A percentile compares a stretch with the other conserved stretches of the same genome.
These are phyloP conservation scores for Emmelina monodactyla DNA, from an alignment of 2,888 invertebrate species.

Conservation along the genomic window DNA sequence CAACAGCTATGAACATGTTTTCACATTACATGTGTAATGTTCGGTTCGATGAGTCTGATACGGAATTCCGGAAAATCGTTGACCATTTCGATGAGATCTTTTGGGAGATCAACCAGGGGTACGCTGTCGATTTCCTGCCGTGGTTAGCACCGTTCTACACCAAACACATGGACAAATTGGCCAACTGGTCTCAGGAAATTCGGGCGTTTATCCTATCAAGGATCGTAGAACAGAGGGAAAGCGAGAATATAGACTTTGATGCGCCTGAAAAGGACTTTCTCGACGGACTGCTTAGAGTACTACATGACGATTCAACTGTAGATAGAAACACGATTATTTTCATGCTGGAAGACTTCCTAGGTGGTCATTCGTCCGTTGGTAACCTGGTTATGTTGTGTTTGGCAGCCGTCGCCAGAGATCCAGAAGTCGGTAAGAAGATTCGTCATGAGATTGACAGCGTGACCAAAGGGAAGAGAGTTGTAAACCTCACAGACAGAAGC, in stretches of 20 bases:
- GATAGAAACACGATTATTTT: constrained; percentile 81
- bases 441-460: constrained; percentile 73
- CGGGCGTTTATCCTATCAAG: constrained; percentile 76
- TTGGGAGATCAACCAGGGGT: constrained; percentile 91
- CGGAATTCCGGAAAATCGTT: constrained; percentile 72
- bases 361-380: constrained; percentile 88
- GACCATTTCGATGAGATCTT: constrained; percentile 85
- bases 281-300: constrained; percentile 76
- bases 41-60: constrained; percentile 71
- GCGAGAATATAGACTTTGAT: constrained; percentile 64
- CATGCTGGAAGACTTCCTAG: constrained; percentile 86
- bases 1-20: constrained; percentile 85
- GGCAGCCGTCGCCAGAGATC: constrained; percentile 72
- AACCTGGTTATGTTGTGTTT: constrained; percentile 82
- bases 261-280: constrained; percentile 78
- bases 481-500: constrained; percentile 72
- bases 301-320: constrained; percentile 71
- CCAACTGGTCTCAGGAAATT: constrained; percentile 74
- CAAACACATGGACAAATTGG: constrained; percentile 72
- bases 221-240: constrained; percentile 70
- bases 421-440: constrained; percentile 70
- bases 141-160: constrained; percentile 79
- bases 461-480: constrained; percentile 61
- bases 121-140: constrained; percentile 86
- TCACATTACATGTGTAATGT: constrained; percentile 86